Base-by-base conservation (phyloP, 2,888 invertebrate species). In the Tubiluchus corallicola region DNA sequence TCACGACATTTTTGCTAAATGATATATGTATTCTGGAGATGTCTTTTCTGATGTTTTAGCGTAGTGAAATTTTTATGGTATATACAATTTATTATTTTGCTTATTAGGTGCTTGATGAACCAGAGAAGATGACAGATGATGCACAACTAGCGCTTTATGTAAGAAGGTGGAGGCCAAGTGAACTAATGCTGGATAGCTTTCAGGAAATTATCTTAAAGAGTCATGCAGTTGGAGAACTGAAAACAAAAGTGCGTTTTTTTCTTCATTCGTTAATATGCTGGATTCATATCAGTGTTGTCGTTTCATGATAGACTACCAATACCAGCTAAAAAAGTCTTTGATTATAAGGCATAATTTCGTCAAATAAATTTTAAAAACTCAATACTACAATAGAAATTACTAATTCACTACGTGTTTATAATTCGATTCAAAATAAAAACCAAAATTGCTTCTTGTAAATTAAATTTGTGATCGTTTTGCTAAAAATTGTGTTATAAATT, bases 241-340 rank as follows among this genome's bases (percentile, higher is more conserved):
- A 61, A 50, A 44, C 53, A 42, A 65, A 63, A 69, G 72, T 71
- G 61, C 60, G 57, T 56, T 38, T 40, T 16, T 2, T 18, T 17
- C 13, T 16, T 5, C 43, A 5, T 44, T 43, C 19, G 21, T 40
- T 17, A 19, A 13, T 42, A n/a, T 15, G 13, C 37, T 4, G n/a
- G 17, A 29, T n/a, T 4, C 20, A 17, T 9, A 47, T 44, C 5
- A 42, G 15, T 38, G 19, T 41, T 13, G 29, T n/a, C n/a, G n/a
- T n/a, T n/a, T n/a, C n/a, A n/a, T n/a, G n/a, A n/a, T n/a, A n/a
- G n/a, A n/a, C n/a, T n/a, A n/a, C n/a, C n/a, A n/a, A n/a, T n/a
- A n/a, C n/a, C n/a, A n/a, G n/a, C n/a, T n/a, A n/a, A n/a, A n/a
- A n/a, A n/a, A n/a, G n/a, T n/a, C n/a, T n/a, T n/a, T n/a, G n/a